Base-by-base conservation (phyloP, 1,140 invertebrate species). In the Sminthurides bifidus region DNA sequence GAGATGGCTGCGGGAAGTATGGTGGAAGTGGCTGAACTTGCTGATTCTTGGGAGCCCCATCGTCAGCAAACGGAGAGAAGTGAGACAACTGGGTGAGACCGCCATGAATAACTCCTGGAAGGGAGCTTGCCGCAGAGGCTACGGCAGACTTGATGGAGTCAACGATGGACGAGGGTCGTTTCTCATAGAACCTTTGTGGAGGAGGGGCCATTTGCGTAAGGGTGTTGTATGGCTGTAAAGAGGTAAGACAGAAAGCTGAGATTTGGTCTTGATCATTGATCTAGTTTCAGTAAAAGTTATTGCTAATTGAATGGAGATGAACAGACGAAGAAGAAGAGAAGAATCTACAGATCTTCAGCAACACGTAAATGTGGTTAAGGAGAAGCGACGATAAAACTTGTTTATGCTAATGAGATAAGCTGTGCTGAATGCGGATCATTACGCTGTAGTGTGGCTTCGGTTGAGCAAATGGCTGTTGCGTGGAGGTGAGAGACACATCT, bases 401-500 rank as follows among this genome's bases (percentile, higher is more conserved):
- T n/a, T n/a, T n/a, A n/a, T n/a, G n/a, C n/a, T n/a, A n/a, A n/a
- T 8, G 45, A 35, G 10, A 35, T 10, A 35, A 35, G 10, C n/a
- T 35, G 33, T 10, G 48, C 5, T 12, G 31, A 21, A 33, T 17
- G 46, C 14, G 30, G 29, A 50, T 19, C n/a, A 1, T n/a, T n/a
- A n/a, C n/a, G n/a, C n/a, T n/a, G n/a, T n/a, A n/a, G n/a, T n/a
- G n/a, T n/a, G n/a, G n/a, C n/a, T 5, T 33, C 29, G 24, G 44
- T 3, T 10, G 44, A 35, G 31, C n/a, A 6, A 44, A 10, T n/a
- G 58, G 53, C 19, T 12, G 41, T 45, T 60, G 59, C 2, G 53
- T 61, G 8, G 63, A 61, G 3, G 63, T 64, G 26, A 64, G 30
- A 23, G 56, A 59, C 15, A 65, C 56, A 35, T 24, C 5, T 2